Evolutionary conservation across 1,140 invertebrate genomes (phyloP), one percentile per base, ranked within the genome.

Genomic region (Eciton burchellii): DNA sequence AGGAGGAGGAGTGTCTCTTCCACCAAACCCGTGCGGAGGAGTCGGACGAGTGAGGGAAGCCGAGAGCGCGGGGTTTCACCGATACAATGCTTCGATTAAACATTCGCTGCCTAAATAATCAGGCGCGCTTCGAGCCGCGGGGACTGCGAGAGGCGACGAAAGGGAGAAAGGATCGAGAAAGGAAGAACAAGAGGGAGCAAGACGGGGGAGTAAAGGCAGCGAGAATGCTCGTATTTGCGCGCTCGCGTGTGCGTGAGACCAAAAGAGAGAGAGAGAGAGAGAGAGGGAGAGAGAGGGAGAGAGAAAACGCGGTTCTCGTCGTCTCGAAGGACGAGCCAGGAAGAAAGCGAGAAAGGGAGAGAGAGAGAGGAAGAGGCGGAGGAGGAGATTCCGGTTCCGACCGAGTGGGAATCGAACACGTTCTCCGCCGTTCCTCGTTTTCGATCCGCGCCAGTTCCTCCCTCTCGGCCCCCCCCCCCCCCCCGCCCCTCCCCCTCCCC

Each of bases 1-100:
- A 79, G 74, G 60, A 81, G 60, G 49, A 81, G 82, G 73, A 66
- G 87, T 85, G 82, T 91, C 88, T 88, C 82, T 88, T 81, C 62
- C 63, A 83, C 86, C 85, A 87, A 91, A 91, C 88, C 88, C 83
- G 65, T 52, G 63, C 72, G 81, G 70, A 83, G 76, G 47, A 81
- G 72, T 26, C 24, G 54, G 56, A 66, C 60, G 81, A 57, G 26
- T 73, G 83, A 70, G 71, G 16, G 73, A 41, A 66, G 63, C 73
- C 79, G 74, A 77, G 65, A 84, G 83, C 70, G 85, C 72, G 81
- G 87, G 90, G 84, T 89, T 79, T 85, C 86, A 86, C 91, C 91
- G 93, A 93, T 93, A 93, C 93, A 93, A 94, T 93, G 91, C 92
- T 93, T 92, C 91, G 93, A 94, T 94, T 93, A 94, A 94, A 92